A percentile compares a stretch with the other conserved stretches of the same genome.
Conservation (phyloP, 2,113 vertebrate genomes). For the Zosterops borbonicus region DNA sequence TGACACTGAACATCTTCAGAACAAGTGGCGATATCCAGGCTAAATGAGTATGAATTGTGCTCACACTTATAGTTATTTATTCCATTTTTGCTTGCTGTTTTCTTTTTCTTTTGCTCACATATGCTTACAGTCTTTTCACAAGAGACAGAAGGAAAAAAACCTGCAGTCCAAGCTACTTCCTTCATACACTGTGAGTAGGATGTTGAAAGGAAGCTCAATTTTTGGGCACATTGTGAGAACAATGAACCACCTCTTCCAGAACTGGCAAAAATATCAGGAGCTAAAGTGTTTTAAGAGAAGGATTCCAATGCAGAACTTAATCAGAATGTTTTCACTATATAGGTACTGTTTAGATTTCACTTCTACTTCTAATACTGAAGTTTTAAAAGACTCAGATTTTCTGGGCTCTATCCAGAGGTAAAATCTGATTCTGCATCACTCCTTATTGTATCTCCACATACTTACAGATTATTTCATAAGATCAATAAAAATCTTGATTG, state of each 20-base stretch:
- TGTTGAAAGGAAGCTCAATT: rapidly evolving
- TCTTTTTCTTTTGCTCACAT: not conserved
- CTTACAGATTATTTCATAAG: not conserved
- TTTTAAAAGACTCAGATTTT: not conserved
- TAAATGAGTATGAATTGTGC: not conserved
- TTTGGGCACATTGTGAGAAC: not conserved
- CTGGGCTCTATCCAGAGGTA: not conserved
- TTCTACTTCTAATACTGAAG: not conserved
- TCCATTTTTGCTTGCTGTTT: not conserved
- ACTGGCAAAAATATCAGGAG: not conserved
- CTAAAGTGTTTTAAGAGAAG: not conserved
- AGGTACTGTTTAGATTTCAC: not conserved
- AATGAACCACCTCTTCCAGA: not conserved
- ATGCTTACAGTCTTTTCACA: not conserved
- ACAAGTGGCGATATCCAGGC: not conserved
- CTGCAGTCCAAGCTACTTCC: not conserved
- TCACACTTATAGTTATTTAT: not conserved
- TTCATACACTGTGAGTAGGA: not conserved
- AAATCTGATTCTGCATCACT: not conserved
- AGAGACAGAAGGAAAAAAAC: not conserved
- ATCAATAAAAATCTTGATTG: not conserved
- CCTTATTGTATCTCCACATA: not conserved
- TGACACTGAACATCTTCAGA: not conserved
- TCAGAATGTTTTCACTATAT: not conserved
- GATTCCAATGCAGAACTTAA: not conserved